Evolutionary conservation across 1,140 invertebrate genomes (phyloP), one percentile per base, ranked within the genome.

Genomic region (Trialeurodes vaporariorum): DNA sequence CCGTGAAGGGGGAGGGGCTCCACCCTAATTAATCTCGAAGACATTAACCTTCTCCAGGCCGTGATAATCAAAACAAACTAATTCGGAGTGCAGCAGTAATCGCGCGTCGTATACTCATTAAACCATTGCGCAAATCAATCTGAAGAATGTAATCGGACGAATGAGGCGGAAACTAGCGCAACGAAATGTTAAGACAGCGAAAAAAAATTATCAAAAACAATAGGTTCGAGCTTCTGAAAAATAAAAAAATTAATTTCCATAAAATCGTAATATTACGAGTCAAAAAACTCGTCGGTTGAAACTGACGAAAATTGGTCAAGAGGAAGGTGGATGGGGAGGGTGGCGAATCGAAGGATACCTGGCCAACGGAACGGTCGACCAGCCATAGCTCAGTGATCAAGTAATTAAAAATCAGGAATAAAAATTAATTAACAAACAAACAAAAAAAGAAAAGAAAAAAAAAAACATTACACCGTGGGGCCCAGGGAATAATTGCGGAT

Each of bases 341-440:
- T 5, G 34, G 34, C 5, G 34, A 5, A 49, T 49, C 17, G 34
- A 49, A 49, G 34, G 34, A 49, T 49, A 49, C 34, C 17, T 5
- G 34, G 5, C 34, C 5, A 49, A 5, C 34, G 34, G 34, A 49
- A 5, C 34, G 34, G 34, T 49, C 34, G 17, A 17, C 17, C 34
- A 49, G 34, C 17, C 34, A 17, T 5, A 9, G 34, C 5, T 49
- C 5, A 49, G 34, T 49, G 17, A 49, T 49, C 17, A 49, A 49
- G 34, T 49, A 49, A 49, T 49, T 49, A 49, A 49, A 49, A 49
- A 49, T 9, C 17, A 5, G 17, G 34, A 49, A 49, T 49, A 49
- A 49, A 49, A 49, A 49, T 49, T 49, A 49, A 49, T 49, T 49
- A 49, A 49, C 34, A 49, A 49, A 49, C 34, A 49, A 49, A 49